These are phyloP conservation scores for Oreochromis tanganicae DNA, from an alignment of 2,113 vertebrate genomes.

Conservation along the genomic window DNA sequence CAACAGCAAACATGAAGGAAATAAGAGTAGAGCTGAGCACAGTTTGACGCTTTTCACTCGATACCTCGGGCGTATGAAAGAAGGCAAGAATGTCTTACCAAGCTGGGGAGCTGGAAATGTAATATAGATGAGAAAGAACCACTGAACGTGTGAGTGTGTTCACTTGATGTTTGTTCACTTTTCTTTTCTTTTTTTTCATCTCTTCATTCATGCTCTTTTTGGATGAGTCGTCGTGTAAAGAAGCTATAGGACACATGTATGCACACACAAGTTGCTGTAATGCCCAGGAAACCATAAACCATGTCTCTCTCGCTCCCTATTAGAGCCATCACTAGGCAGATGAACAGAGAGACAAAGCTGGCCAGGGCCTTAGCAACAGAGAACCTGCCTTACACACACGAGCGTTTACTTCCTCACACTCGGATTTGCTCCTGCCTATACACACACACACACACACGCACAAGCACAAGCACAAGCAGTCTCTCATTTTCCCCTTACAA, in stretches of 20 bases:
- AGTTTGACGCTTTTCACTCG: conserved; percentile 2
- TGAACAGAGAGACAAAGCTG: conserved; percentile 46
- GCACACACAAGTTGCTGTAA: background rate
- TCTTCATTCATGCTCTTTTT: background rate
- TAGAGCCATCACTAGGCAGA: conserved; percentile 59
- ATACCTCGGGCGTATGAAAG: background rate
- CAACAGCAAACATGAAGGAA: conserved; percentile 11
- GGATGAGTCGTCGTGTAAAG: conserved; percentile 29
- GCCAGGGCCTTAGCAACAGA: conserved; percentile 61
- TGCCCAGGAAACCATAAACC: conserved; percentile 60
- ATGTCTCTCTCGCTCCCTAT: conserved; percentile 28
- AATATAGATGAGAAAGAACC: conserved; percentile 4
- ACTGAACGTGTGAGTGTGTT: background rate
- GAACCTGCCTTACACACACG: background rate
- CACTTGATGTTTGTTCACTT: background rate
- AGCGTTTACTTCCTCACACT: background rate
- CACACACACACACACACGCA: background rate
- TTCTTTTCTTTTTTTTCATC: accelerated
- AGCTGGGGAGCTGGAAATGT: conserved; percentile 9
- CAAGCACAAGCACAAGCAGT: background rate
- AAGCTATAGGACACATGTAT: background rate
- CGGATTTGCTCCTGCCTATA: background rate
- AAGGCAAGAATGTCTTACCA: background rate
- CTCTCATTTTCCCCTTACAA: background rate
- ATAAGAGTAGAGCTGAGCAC: background rate